Conservation (phyloP, 2,797 vertebrate species). For the Rhincodon typus region DNA sequence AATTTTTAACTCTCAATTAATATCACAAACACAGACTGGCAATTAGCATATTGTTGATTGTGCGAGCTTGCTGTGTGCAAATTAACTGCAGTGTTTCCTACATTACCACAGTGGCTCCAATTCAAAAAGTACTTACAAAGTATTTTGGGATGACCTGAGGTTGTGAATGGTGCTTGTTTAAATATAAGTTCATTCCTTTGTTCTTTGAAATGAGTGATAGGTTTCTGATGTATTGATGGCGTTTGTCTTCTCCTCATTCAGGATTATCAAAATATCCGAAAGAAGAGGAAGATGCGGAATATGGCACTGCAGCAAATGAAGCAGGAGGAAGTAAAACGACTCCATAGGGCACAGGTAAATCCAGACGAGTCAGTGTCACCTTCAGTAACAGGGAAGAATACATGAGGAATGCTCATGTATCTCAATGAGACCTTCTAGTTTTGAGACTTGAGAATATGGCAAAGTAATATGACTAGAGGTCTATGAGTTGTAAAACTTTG, state of each 20-base stretch:
- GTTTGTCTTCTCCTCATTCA: conserved; percentile 45
- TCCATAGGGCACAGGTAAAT: conserved; percentile 84
- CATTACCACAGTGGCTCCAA: not conserved
- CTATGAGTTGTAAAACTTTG: not conserved
- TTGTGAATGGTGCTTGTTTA: not conserved
- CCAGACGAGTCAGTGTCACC: not conserved
- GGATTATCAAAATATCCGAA: conserved; percentile 53
- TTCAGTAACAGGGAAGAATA: not conserved
- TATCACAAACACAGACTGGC: no score
- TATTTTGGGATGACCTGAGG: not conserved
- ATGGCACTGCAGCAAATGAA: conserved; percentile 67
- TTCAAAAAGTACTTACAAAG: not conserved
- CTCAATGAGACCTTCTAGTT: not conserved
- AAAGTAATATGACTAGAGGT: not conserved
- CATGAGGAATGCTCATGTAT: not conserved
- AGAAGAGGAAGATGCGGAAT: conserved; percentile 65
- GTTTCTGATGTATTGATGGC: not conserved
- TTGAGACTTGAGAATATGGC: not conserved
- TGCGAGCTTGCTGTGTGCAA: not conserved
- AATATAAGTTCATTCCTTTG: not conserved
- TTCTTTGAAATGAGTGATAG: not conserved
- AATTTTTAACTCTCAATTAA: not conserved
- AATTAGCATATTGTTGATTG: no score
- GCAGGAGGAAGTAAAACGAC: conserved; percentile 78
- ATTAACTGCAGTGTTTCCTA: not conserved